phyloP scores from a whole-genome alignment of 2,888 invertebrate species.

The Carcina quercana region DNA sequence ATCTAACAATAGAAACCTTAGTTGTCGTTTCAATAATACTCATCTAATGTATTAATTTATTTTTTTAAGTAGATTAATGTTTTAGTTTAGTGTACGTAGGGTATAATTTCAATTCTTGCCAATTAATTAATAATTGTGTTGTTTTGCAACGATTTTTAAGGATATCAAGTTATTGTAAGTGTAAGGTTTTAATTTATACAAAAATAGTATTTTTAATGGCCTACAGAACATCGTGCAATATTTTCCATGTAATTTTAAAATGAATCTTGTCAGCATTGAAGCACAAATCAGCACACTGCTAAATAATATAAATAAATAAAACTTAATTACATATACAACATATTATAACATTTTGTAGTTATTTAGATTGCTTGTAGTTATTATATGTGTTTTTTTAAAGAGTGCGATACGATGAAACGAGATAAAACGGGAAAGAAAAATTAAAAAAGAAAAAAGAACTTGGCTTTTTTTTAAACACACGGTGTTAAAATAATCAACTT shows the following conservation, averaged over 20 bases:
- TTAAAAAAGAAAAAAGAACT: too few relatives aligned
- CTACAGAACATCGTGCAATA: slow-evolving; percentile 41
- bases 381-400: too few relatives aligned
- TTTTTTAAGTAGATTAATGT: slow-evolving; percentile 12
- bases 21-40: slow-evolving; percentile 43
- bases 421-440: too few relatives aligned
- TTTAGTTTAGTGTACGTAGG: too few relatives aligned
- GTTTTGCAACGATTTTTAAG: slow-evolving; percentile 31
- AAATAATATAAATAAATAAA: too few relatives aligned
- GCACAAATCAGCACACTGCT: slow-evolving; percentile 27
- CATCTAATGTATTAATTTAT: slow-evolving; percentile 23
- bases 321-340: slow-evolving; percentile 1
- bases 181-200: slow-evolving; percentile 13
- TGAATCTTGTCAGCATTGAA: slow-evolving; percentile 3
- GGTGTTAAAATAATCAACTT: too few relatives aligned
- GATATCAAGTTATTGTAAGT: too few relatives aligned
- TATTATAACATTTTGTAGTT: slow-evolving; percentile 8
- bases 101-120: too few relatives aligned
- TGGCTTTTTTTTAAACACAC: background rate
- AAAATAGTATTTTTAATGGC: slow-evolving; percentile 23
- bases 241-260: slow-evolving; percentile 15
- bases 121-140: slow-evolving; percentile 31
- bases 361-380: slow-evolving; percentile 6
- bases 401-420: too few relatives aligned
- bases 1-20: too few relatives aligned